Conservation (phyloP, 2,113 vertebrate genomes). For the Daboia siamensis region DNA sequence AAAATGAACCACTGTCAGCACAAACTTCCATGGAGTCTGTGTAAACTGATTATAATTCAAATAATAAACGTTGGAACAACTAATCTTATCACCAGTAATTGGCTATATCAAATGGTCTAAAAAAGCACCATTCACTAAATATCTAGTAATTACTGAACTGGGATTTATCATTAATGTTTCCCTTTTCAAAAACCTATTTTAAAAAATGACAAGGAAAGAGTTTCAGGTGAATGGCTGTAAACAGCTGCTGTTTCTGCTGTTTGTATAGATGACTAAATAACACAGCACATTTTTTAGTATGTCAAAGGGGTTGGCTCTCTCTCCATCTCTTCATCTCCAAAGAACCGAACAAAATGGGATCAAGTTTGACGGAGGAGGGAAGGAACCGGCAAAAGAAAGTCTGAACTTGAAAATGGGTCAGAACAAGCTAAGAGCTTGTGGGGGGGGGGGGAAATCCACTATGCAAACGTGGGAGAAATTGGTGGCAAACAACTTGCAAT, state of each 20-base stretch:
- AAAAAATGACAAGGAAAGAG: neutral
- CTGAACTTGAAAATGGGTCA: neutral
- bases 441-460: neutral
- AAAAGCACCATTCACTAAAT: slow-evolving; percentile 4
- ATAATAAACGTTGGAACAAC: slow-evolving; percentile 29
- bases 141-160: slow-evolving; percentile 13
- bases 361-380: neutral
- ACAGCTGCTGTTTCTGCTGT: neutral
- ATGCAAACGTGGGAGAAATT: neutral
- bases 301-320: neutral
- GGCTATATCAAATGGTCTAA: slow-evolving; percentile 29
- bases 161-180: slow-evolving; percentile 21
- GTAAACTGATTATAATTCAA: slow-evolving; percentile 29
- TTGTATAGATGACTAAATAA: neutral
- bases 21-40: neutral
- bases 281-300: neutral
- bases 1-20: slow-evolving; percentile 22
- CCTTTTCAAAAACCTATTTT: slow-evolving; percentile 1
- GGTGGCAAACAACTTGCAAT: neutral
- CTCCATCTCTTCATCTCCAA: neutral
- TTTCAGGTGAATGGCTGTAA: neutral
- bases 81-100: slow-evolving; percentile 31
- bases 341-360: neutral
- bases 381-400: neutral
- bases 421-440: neutral